phyloP scores from a whole-genome alignment of 2,888 invertebrate species.

The Sphecodes monilicornis region DNA sequence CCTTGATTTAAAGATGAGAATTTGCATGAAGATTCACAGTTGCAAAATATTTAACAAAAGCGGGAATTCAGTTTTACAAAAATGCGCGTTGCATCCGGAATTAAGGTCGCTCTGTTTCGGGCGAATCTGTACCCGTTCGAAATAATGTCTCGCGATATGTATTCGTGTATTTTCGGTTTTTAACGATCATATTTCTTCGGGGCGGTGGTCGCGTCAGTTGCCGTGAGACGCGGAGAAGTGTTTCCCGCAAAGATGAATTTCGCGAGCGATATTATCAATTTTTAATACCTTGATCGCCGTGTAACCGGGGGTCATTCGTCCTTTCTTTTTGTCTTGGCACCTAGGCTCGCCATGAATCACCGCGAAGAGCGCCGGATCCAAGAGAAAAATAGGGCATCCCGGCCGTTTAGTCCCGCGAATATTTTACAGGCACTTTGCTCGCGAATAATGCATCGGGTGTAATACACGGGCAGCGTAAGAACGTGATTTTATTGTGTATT shows the following conservation, averaged over 20 bases:
- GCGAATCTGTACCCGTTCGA: neutral
- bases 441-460: constrained; percentile 21
- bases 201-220: neutral
- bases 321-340: neutral
- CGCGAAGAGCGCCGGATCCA: neutral
- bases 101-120: neutral
- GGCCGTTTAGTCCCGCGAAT: constrained; percentile 1
- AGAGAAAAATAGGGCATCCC: constrained; percentile 29
- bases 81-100: no score
- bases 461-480: constrained; percentile 22
- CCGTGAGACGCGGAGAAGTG: neutral
- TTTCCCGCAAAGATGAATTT: neutral
- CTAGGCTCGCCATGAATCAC: constrained; percentile 20
- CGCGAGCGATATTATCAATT: neutral
- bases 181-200: neutral
- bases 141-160: neutral
- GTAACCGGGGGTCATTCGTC: neutral
- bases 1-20: neutral
- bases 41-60: neutral
- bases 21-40: neutral
- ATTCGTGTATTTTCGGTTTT: neutral
- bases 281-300: constrained; percentile 3
- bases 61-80: neutral
- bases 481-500: constrained; percentile 44
- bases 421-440: constrained; percentile 13